Conservation (phyloP, 2,113 vertebrate genomes). For the Ameiurus melas region DNA sequence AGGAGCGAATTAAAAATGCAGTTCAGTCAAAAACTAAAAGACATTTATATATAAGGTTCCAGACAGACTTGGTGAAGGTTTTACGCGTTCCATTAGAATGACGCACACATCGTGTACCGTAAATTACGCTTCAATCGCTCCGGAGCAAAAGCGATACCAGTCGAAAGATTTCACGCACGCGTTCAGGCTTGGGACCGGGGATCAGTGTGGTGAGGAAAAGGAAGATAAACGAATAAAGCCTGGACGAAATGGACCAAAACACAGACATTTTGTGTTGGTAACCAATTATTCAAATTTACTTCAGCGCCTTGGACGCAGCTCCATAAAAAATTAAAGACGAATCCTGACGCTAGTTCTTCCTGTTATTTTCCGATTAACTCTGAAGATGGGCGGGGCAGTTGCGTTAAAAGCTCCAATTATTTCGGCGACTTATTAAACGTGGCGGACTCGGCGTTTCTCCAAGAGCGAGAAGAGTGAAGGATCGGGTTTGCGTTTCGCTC, state of each 20-base stretch:
- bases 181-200: neutral
- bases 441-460: neutral
- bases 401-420: constrained; percentile 5
- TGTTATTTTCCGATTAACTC: neutral
- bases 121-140: neutral
- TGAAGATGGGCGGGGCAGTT: neutral
- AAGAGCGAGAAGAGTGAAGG: neutral
- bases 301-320: neutral
- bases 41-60: too few relatives aligned
- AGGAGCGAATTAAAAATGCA: too few relatives aligned
- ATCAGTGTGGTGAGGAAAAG: neutral
- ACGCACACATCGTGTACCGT: neutral
- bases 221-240: neutral
- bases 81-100: neutral
- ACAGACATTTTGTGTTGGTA: neutral
- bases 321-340: constrained; percentile 3
- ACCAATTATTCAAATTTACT: constrained; percentile 18
- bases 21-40: too few relatives aligned
- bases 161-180: neutral
- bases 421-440: neutral
- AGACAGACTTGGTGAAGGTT: too few relatives aligned
- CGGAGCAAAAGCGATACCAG: neutral
- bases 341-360: neutral
- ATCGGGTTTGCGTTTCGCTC: constrained; percentile 5
- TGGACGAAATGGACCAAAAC: neutral